Evolutionary conservation across 2,797 vertebrate genomes (phyloP), one percentile per base, ranked within the genome.

Genomic region (Vespertilio murinus): DNA sequence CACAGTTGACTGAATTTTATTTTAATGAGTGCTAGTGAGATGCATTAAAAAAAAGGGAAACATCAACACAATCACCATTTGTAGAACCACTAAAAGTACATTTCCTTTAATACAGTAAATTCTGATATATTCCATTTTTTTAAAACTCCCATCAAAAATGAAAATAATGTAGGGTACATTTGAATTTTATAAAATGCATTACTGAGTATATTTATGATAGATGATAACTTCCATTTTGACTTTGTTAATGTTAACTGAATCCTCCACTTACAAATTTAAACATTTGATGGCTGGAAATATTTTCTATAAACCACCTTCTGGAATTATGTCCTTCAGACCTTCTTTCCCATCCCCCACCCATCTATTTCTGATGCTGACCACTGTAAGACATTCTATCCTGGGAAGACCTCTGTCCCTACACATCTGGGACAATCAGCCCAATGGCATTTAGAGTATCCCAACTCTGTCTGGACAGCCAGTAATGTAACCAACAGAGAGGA

Each of bases 1-100:
- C 7, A 54, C 4, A 73, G 17, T 65, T 71, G 45, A 52, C 42
- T 47, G 33, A 54, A 71, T 75, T 96, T 75, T 8, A 35, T 91
- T 86, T 71, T 92, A 38, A 78, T 70, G 87, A 59, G n/a, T 25
- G 73, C 42, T 81, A 89, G 1, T 78, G 67, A 92, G 78, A 80
- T 33, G n/a, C 35, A 11, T 79, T 84, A 90, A 74, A 88, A n/a
- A 81, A 11, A 91, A 78, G 88, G 45, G 70, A 93, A 95, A 75
- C 13, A 7, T 81, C 40, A 88, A 65, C 35, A 83, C 2, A 52
- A 93, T 67, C 17, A 85, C n/a, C 25, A 28, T 88, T 90, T 28
- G 10, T 56, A 85, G 52, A 61, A 35, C 33, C 47, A 20, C 33
- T 59, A 54, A 10, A 61, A 88, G 10, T 61, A 20, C 88, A 45